Evolutionary conservation across 2,797 vertebrate species (phyloP).

Genomic region (Tapera naevia): DNA sequence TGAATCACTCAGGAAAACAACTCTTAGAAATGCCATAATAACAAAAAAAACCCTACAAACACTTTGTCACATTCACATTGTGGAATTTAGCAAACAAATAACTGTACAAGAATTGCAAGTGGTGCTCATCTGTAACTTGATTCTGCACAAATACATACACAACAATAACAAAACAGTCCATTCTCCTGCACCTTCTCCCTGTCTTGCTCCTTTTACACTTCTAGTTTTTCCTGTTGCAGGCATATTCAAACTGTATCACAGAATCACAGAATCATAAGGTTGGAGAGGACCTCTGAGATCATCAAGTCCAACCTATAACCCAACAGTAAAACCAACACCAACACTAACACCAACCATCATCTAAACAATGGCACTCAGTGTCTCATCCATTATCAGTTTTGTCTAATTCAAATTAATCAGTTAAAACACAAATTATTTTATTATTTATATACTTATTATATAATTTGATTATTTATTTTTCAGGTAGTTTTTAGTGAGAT

Average conservation of each 20-base stretch:
- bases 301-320: too few species aligned
- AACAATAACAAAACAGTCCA: not conserved
- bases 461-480: too few species aligned
- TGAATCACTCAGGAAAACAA: not conserved
- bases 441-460: too few species aligned
- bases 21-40: not conserved
- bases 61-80: not conserved
- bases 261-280: too few species aligned
- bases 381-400: not conserved
- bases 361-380: too few species aligned
- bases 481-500: not conserved
- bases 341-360: too few species aligned
- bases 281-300: too few species aligned
- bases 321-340: too few species aligned
- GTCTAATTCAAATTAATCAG: not conserved
- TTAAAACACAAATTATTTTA: not conserved
- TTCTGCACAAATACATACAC: not conserved
- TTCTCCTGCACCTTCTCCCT: not conserved
- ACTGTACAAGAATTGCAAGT: fast-evolving
- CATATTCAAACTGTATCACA: not conserved
- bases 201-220: not conserved
- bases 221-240: fast-evolving
- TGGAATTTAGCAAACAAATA: not conserved
- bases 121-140: not conserved
- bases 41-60: too few species aligned